A percentile compares a stretch with the other conserved stretches of the same genome.
Conservation (phyloP, 1,140 invertebrate species). For the Dendrolimus kikuchii region DNA sequence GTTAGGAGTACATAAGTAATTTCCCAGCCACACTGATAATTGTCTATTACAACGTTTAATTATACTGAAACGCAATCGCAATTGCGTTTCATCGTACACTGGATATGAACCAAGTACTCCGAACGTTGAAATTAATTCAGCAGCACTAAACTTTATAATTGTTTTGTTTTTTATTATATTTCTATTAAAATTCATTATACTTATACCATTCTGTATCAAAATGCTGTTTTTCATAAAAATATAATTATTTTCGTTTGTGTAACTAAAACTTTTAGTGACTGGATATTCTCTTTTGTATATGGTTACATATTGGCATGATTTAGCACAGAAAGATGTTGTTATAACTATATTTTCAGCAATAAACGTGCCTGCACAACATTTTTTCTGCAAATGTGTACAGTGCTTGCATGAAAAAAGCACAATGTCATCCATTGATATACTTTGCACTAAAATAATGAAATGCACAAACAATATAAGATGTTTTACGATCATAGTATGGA, state of each 20-base stretch:
- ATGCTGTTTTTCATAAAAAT: no score
- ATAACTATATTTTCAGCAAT: constrained; percentile 26
- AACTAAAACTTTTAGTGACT: no score
- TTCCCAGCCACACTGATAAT: constrained; percentile 1
- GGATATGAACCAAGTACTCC: constrained; percentile 19
- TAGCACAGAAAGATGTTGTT: constrained; percentile 33
- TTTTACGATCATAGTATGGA: neutral
- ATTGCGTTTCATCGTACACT: constrained; percentile 9
- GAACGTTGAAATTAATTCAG: constrained; percentile 12
- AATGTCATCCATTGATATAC: constrained; percentile 13
- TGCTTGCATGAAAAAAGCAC: constrained; percentile 18
- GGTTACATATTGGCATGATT: constrained; percentile 21
- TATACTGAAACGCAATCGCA: constrained; percentile 8
- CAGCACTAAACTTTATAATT: constrained; percentile 15
- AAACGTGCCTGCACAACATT: constrained; percentile 30
- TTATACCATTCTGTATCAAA: no score
- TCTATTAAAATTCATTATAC: no score
- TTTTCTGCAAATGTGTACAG: constrained; percentile 5
- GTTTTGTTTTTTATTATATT: constrained; percentile 2
- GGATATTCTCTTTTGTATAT: neutral
- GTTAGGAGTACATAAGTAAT: constrained; percentile 25
- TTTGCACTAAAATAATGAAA: constrained; percentile 5
- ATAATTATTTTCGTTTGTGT: no score
- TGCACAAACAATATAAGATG: constrained; percentile 5
- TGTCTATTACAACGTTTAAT: constrained; percentile 11